Evolutionary conservation across 2,888 invertebrate species (phyloP).

Genomic region (Rhagonycha fulva): DNA sequence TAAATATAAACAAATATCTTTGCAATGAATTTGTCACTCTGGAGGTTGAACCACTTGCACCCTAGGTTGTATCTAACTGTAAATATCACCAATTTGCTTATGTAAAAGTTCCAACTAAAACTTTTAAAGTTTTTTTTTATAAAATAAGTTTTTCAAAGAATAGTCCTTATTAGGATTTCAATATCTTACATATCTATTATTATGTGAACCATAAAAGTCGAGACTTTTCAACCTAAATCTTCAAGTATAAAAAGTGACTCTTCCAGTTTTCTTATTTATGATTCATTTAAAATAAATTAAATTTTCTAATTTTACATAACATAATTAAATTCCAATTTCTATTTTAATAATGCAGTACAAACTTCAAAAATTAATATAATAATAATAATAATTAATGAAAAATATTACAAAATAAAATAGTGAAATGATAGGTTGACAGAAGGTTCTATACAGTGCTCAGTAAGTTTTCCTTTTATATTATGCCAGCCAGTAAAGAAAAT

Average conservation of each 20-base stretch:
- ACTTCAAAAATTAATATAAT: no score
- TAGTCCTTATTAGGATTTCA: background rate
- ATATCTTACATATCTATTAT: background rate
- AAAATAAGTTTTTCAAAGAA: background rate
- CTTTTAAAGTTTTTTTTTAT: background rate
- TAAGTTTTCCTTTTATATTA: background rate
- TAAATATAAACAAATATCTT: no score
- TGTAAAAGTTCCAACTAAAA: background rate
- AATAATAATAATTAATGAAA: background rate
- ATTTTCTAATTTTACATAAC: background rate
- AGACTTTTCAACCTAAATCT: background rate
- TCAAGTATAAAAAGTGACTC: background rate
- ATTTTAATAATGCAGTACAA: no score
- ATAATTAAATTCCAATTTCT: background rate
- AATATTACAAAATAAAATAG: background rate
- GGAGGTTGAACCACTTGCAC: no score
- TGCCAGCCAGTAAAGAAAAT: background rate
- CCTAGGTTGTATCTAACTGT: no score
- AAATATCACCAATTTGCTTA: background rate
- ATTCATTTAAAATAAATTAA: background rate
- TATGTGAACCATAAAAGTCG: background rate
- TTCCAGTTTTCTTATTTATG: background rate
- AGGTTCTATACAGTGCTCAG: background rate
- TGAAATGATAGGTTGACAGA: background rate
- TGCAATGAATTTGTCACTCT: no score